Base-by-base conservation (phyloP, 2,113 vertebrate genomes). In the Ornithorhynchus anatinus region DNA sequence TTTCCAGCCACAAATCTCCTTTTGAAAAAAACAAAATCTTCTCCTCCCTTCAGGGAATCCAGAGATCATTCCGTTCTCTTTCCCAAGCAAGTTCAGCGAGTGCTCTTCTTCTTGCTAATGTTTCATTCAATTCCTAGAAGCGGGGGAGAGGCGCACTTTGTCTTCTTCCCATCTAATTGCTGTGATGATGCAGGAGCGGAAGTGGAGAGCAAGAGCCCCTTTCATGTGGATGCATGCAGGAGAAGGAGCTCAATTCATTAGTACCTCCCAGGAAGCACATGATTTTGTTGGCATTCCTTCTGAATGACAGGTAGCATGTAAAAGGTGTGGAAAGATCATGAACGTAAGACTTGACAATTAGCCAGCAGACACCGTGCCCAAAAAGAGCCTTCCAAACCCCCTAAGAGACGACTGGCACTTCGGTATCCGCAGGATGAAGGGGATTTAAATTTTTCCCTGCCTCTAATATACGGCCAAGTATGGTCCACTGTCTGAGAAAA, bases 231-330 rank as follows among this genome's bases (percentile, higher is more conserved):
- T 36, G 11, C 8, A 1, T 58, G 44, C 37, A 44, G 75, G 67
- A 60, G 67, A 69, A 72, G 76, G 27, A 31, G 19, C 48, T 67
- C 52, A 25, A 23, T 60, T 60, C 36, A 44, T 53, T 45, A 15
- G 17, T 75, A 43, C 29, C 48, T 70, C 47, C 52, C 10, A 75
- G 73, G 60, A 78, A 84, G 67, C 54, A 27, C 60, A 45, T 54
- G 32, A 25, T 80, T 72, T 48, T 59, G 20, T 59, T 23, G 23
- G 43, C 53, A 3, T 58, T 68, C 51, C 57, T 36, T 31, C 36
- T 50, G 58, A 71, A 69, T 64, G 53, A 54, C 37, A 68, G 1
- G 31, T 62, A 61, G 45, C 38, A 65, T 45, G 60, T 58, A 47
- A 61, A 76, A 70, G 62, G 61, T 23, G 45, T 2, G 14, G 53